Evolutionary conservation across 2,113 vertebrate species (phyloP).

Genomic region (Corythornis madagascariensis): DNA sequence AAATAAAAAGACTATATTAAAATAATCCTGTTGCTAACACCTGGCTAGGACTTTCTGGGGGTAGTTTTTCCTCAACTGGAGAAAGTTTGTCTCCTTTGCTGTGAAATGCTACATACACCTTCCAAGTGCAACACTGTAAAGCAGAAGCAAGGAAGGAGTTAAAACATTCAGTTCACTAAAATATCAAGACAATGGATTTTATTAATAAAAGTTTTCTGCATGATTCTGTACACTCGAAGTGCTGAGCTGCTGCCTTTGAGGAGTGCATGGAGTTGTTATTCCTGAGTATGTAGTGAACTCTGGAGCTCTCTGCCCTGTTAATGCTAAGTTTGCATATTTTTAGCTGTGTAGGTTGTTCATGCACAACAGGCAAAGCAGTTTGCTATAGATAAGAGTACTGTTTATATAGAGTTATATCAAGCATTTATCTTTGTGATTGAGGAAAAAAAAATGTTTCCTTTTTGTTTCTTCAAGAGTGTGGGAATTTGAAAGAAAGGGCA

Average conservation of each 20-base stretch:
- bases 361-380: not conserved
- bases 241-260: not conserved
- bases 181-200: not conserved
- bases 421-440: not conserved
- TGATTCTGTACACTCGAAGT: not conserved
- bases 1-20: not conserved
- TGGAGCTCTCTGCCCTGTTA: not conserved
- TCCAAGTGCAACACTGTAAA: fast-evolving
- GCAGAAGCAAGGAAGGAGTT: not conserved
- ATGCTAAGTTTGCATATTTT: not conserved
- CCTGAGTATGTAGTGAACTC: not conserved
- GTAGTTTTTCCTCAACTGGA: not conserved
- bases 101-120: not conserved
- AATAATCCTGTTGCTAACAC: not conserved
- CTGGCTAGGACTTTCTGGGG: not conserved
- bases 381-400: not conserved
- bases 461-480: not conserved
- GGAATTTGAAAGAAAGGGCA: not conserved
- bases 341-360: not conserved
- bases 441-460: not conserved
- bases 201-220: not conserved
- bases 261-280: not conserved
- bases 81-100: not conserved
- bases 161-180: not conserved
- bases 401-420: not conserved